Base-by-base conservation (phyloP, 2,888 invertebrate species). In the Zaprionus obscuricornis region DNA sequence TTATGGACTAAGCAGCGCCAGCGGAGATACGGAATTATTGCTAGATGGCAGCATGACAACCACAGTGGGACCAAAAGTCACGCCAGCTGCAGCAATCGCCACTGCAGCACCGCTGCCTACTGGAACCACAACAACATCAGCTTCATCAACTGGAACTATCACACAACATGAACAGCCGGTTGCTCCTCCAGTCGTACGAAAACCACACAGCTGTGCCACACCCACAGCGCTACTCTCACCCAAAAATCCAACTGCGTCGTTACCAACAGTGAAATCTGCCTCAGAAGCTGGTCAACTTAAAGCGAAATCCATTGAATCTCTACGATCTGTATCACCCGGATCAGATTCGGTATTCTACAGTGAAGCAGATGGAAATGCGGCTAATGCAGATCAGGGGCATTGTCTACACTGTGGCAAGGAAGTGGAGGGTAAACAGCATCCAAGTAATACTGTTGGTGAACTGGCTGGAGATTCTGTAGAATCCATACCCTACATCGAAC, bases 291-390 rank as follows among this genome's bases (percentile, higher is more conserved):
- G 75, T 29, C 91, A 93, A 69, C 89, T 95, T 46, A 96, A 96
- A 90, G 96, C 96, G 6, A 92, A 96, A 58, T 96, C 96, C 74
- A 95, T 96, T 36, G 97, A 97, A 90, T 96, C 96, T 0, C 91
- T 97, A 47, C 93, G 96, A 39, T 96, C 96, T n/a, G 96, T 95
- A 29, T 96, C 96, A 83, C 96, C 96, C 2, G 96, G 97, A 16
- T 96, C 96, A 68, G 96, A 97, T 89, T 96, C 96, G 54, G 96
- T 97, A 17, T 97, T 97, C 90, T 96, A 96, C 91, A 96, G 96
- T 86, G 96, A 96, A 89, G 93, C 93, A 7, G 94, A 93, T 88
- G 87, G 87, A 6, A 94, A 93, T 88, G 86, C 84, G 20, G 86
- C 85, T 13, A 91, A 91, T 60, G 91, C 91, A 18, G 91, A 91